Evolutionary conservation across 2,888 invertebrate genomes (phyloP), one percentile per base, ranked within the genome.

Genomic region (Drosophila neutralis): DNA sequence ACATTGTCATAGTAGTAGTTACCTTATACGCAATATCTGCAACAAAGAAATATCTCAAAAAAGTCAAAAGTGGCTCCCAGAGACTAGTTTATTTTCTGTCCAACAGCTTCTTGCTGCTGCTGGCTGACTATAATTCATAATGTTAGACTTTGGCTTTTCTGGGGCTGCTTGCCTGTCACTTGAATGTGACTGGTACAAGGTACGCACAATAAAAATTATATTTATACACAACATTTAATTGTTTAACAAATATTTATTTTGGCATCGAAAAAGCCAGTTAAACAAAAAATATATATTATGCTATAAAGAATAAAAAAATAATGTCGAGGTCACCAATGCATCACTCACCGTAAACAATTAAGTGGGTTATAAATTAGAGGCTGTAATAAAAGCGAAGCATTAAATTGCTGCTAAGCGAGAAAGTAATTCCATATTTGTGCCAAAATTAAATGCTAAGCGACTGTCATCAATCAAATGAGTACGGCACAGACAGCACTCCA

Each of bases 161-260:
- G 5, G 15, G 13, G 29, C 36, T 35, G 2, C 51, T 64, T 29
- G 18, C 0, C n/a, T 45, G 49, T 51, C 38, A 63, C 52, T 71
- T 64, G 65, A 57, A 64, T 69, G 79, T 73, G 57, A 69, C 80
- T 77, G 81, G 82, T 69, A 80, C 77, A 82, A 89, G 81, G 85
- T 90, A 83, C 75, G 64, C 78, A 80, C 87, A 81, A 90, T 90
- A 87, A 85, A 90, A 88, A 85, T 85, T 81, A 88, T 90, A 82
- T 90, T 88, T 90, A 78, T 64, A 71, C 76, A 62, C 67, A 69
- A 63, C 45, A 57, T 56, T 63, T 65, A 66, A 53, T 62, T 68
- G 54, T 56, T 63, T 49, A 48, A 51, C 64, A 61, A 52, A 38
- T n/a, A 31, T 8, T 10, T n/a, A 40, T n/a, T 40, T 40, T 36